These are phyloP conservation scores for Pterocles orientalis DNA, from an alignment of 2,113 vertebrate species.

Conservation along the genomic window DNA sequence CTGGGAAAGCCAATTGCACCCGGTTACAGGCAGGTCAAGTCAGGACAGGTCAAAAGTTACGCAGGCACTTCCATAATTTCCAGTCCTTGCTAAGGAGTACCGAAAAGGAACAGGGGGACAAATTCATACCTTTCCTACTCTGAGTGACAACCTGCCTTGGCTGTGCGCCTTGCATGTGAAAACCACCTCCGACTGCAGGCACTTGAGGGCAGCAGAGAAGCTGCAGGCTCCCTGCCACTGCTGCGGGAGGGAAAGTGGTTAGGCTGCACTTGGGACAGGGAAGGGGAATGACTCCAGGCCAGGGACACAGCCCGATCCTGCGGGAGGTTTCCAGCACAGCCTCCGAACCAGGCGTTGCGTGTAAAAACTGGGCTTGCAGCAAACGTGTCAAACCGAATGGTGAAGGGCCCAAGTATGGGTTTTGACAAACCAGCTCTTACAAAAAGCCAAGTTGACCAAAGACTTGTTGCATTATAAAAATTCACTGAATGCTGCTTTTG, in stretches of 20 bases:
- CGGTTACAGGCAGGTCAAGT: not conserved
- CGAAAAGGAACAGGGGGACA: not conserved
- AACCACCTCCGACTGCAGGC: not conserved
- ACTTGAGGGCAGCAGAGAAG: conserved; percentile 56
- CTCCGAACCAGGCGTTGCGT: not conserved
- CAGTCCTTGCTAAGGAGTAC: not conserved
- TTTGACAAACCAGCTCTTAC: not conserved
- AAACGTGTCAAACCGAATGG: not conserved
- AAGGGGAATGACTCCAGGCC: not conserved
- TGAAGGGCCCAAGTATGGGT: not conserved
- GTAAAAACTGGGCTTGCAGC: conserved; percentile 22
- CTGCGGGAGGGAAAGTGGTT: not conserved
- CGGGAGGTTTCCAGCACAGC: not conserved
- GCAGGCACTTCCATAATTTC: not conserved
- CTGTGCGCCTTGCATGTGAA: fast-evolving
- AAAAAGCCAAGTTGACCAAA: conserved; percentile 28
- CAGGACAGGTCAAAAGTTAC: not conserved
- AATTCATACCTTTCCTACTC: not conserved
- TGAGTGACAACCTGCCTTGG: not conserved
- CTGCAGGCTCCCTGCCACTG: not conserved
- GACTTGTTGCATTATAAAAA: not conserved
- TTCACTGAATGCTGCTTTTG: conserved; percentile 7
- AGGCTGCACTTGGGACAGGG: not conserved
- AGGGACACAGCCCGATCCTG: not conserved
- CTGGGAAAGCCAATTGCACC: not conserved